Base-by-base conservation (phyloP, 2,797 vertebrate genomes). In the Enteromius viviparus region DNA sequence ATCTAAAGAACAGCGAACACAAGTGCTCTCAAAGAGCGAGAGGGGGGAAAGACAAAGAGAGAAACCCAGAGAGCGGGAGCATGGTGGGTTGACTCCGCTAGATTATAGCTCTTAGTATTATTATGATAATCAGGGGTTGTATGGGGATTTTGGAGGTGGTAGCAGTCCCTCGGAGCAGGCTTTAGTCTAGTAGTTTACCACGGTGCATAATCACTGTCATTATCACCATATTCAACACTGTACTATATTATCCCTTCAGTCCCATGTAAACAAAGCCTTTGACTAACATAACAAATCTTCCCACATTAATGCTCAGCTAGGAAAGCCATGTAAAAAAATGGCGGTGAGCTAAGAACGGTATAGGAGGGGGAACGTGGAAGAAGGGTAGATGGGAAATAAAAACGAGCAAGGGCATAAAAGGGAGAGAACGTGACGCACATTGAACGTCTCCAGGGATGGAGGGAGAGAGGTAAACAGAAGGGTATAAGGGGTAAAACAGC, bases 241-340 rank as follows among this genome's bases (percentile, higher is more conserved):
- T 89, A 91, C 91, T 93, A 93, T 93, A 93, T 93, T 94, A 92
- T 92, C 92, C 93, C 93, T 93, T 94, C 93, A 94, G 93, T 93
- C 90, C 90, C 89, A 89, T 91, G 92, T 92, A 95, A 94, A 95
- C 94, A 94, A 93, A 92, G 91, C 91, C 92, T 94, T 91, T 90
- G 91, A 94, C 92, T 93, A 94, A 94, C 92, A 91, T 93, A 94
- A 94, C 93, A 92, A 94, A 92, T 91, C 86, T 90, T 86, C 88
- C 81, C 85, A 84, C 89, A 89, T 91, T 84, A 90, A 91, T 76
- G 89, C 89, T 85, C 85, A 85, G 62, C 91, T 92, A 92, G 92
- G 92, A 91, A 91, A 91, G 92, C 91, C 91, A 87, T 88, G 87
- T 82, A 91, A 94, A 92, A 93, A 34, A 89, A 90, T 90, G 92